A percentile compares a stretch with the other conserved stretches of the same genome.
phyloP scores from a whole-genome alignment of 2,888 invertebrate genomes.

The Aradus depressus region DNA sequence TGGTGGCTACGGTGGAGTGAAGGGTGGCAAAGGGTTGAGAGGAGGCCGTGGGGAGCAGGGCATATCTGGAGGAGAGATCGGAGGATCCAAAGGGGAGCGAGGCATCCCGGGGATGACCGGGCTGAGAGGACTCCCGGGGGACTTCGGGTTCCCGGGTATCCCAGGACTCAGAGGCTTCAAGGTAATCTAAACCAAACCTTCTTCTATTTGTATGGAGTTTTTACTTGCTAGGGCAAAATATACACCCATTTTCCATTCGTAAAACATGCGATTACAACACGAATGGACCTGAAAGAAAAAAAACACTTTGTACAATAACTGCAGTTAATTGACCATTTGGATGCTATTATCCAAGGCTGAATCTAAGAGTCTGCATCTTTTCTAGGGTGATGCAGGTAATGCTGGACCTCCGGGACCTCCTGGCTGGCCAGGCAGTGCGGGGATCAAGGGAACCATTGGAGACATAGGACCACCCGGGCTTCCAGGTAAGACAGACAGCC shows the following conservation, averaged over 20 bases:
- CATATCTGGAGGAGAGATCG: slow-evolving; percentile 32
- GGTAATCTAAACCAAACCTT: too few species aligned
- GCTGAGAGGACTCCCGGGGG: slow-evolving; percentile 12
- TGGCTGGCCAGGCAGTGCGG: slow-evolving; percentile 41
- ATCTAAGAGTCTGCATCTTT: too few species aligned
- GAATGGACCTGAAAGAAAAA: too few species aligned
- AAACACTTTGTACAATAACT: too few species aligned
- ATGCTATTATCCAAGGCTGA: too few species aligned
- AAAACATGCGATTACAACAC: too few species aligned
- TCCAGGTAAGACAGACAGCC: slow-evolving; percentile 47
- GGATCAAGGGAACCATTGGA: slow-evolving; percentile 37
- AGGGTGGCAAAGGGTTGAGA: slow-evolving; percentile 36
- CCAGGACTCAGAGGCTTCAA: too few species aligned
- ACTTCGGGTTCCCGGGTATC: slow-evolving; percentile 25
- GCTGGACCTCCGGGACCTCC: slow-evolving; percentile 37
- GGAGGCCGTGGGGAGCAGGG: slow-evolving; percentile 35
- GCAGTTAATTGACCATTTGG: too few species aligned
- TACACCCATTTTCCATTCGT: too few species aligned
- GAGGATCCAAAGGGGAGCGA: slow-evolving; percentile 30
- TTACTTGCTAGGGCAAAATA: too few species aligned
- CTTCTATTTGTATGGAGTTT: too few species aligned
- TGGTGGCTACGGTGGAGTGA: slow-evolving; percentile 28
- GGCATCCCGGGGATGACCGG: slow-evolving; percentile 25
- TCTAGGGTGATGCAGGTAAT: slow-evolving; percentile 2
- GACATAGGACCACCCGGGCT: slow-evolving; percentile 37